phyloP scores from a whole-genome alignment of 1,140 invertebrate genomes.

The Camponotus floridanus region DNA sequence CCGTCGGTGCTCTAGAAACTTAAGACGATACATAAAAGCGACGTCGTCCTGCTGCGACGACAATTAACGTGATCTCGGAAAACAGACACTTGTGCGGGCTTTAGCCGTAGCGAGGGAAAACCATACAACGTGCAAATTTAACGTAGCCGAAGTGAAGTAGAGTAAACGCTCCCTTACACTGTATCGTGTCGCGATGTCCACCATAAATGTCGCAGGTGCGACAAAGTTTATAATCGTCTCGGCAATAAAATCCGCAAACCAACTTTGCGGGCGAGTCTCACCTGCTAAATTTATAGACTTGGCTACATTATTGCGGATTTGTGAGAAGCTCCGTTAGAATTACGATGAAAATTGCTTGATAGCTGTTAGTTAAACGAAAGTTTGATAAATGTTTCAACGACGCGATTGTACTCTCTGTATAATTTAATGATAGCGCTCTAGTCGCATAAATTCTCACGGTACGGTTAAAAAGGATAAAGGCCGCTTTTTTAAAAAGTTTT shows the following conservation, averaged over 20 bases:
- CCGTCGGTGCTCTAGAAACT: constrained; percentile 59
- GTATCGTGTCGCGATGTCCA: background rate
- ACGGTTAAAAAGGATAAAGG: constrained; percentile 40
- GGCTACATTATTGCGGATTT: constrained; percentile 38
- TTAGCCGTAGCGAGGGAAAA: background rate
- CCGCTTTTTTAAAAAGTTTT: constrained; percentile 32
- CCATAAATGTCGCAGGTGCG: constrained; percentile 44
- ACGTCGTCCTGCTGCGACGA: constrained; percentile 12
- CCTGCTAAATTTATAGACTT: constrained; percentile 17
- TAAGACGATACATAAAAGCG: constrained; percentile 36
- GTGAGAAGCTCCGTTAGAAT: constrained; percentile 6
- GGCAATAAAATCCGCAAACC: constrained; percentile 30
- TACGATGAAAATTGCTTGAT: constrained; percentile 18
- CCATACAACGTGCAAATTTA: constrained; percentile 14
- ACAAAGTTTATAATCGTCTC: constrained; percentile 50
- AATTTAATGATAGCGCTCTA: constrained; percentile 13
- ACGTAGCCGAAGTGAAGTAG: background rate
- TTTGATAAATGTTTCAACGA: constrained; percentile 24
- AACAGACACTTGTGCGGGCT: constrained; percentile 19
- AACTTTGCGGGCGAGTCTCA: constrained; percentile 9
- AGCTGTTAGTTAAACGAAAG: constrained; percentile 22
- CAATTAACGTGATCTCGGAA: constrained; percentile 58
- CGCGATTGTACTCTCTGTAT: background rate
- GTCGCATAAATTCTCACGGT: constrained; percentile 37
- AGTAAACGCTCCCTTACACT: background rate